Evolutionary conservation across 2,797 vertebrate genomes (phyloP), one percentile per base, ranked within the genome.

Genomic region (Numenius phaeopus): DNA sequence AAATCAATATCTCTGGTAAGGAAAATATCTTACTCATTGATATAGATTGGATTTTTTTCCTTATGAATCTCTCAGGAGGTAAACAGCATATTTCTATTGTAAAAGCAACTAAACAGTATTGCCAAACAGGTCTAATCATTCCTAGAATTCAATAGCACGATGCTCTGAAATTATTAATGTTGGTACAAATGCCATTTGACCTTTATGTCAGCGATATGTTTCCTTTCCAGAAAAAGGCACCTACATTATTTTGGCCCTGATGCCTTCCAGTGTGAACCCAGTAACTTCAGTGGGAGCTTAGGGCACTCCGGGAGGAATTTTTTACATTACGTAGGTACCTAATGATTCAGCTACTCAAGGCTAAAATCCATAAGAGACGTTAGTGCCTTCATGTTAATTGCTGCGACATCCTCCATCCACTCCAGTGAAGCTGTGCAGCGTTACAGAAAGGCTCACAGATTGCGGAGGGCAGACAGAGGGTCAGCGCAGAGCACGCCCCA

Each of bases 11-110:
- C 85, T 95, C 93, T 83, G 66, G 94, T 95, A 95, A 96, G 96
- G 94, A 96, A 98, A 98, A 98, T 90, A 97, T 96, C 96, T 98
- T 97, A 96, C 93, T 96, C 87, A 95, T 96, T 95, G 96, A 97
- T 95, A 92, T 44, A 87, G 88, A 96, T 93, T 91, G 92, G 87
- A 83, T 84, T 96, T 97, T 97, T 95, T 96, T 89, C 83, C 94
- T 98, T 97, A 96, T 95, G 93, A 98, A 97, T 94, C 95, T 97
- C 91, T 96, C 21, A 9, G 94, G 89, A 95, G 87, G 67, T 96
- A 94, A 98, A 96, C 94, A 97, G 79, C 10, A 1, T 64, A 94
- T 95, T 97, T 96, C 90, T 96, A 87, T 94, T 85, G 64, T 59
- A 89, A 94, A 94, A 87, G 61, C 93, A 96, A 87, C 77, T 69